Evolutionary conservation across 2,888 invertebrate species (phyloP).

Genomic region (Xestobium rufovillosum): DNA sequence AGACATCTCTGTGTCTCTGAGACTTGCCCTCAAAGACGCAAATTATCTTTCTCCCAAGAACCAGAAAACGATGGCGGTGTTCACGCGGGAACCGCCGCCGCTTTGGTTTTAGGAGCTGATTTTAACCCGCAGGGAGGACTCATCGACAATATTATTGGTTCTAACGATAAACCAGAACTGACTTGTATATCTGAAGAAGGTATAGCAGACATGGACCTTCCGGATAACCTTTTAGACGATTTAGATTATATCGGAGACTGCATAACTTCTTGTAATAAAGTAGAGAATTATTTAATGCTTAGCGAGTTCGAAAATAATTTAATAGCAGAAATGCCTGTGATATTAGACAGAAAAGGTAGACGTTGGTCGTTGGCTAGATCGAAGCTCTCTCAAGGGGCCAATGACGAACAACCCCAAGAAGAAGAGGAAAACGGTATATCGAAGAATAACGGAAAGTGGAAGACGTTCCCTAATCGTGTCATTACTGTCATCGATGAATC

Average conservation of each 20-base stretch:
- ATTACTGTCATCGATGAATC: conserved; percentile 75
- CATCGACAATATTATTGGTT: conserved; percentile 45
- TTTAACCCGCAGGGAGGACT: conserved; percentile 41
- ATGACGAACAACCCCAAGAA: conserved; percentile 42
- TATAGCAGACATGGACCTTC: conserved; percentile 73
- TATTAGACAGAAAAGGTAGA: conserved; percentile 62
- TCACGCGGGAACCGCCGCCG: conserved; percentile 47
- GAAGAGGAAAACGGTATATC: conserved; percentile 46
- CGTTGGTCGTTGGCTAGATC: conserved; percentile 64
- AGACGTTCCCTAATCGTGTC: conserved; percentile 51
- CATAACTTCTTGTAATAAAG: conserved; percentile 79
- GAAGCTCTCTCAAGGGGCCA: conserved; percentile 42
- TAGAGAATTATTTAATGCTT: conserved; percentile 78
- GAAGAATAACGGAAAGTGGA: conserved; percentile 38
- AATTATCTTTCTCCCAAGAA: conserved; percentile 53
- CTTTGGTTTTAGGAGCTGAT: conserved; percentile 52
- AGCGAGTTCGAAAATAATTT: conserved; percentile 81
- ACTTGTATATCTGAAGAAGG: conserved; percentile 83
- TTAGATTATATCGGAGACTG: conserved; percentile 75
- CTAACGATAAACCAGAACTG: conserved; percentile 60
- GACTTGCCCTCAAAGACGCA: conserved; percentile 50
- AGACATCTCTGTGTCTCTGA: conserved; percentile 51
- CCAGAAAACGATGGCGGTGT: conserved; percentile 48
- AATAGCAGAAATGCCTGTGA: conserved; percentile 68
- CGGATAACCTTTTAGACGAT: conserved; percentile 71